phyloP scores from a whole-genome alignment of 2,113 vertebrate genomes.

The Nettapus auritus region DNA sequence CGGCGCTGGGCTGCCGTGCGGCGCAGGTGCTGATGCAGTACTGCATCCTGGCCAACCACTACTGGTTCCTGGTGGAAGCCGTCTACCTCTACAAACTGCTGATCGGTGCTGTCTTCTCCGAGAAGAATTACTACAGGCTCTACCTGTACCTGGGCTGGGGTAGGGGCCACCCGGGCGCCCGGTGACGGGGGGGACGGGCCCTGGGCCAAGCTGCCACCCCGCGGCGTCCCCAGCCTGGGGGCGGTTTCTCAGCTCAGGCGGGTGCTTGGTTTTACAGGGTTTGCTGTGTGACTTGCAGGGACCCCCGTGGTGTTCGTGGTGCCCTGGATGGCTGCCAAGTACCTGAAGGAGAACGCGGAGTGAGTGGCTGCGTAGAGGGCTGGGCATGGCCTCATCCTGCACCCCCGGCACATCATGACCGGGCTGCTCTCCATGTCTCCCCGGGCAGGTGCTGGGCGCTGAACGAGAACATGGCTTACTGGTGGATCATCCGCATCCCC shows the following conservation, averaged over 20 bases:
- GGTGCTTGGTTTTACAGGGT: slow-evolving; percentile 53
- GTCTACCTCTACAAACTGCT: slow-evolving; percentile 86
- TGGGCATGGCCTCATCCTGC: neutral
- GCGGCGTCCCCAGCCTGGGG: rapidly evolving
- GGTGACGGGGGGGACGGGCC: rapidly evolving
- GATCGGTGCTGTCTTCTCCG: slow-evolving; percentile 81
- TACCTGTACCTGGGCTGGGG: slow-evolving; percentile 88
- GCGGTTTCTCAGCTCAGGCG: neutral
- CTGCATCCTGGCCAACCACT: slow-evolving; percentile 87
- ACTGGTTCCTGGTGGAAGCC: slow-evolving; percentile 87
- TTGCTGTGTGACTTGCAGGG: slow-evolving; percentile 72
- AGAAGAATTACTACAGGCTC: slow-evolving; percentile 82
- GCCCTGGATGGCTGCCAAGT: slow-evolving; percentile 81
- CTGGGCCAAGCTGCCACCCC: no score
- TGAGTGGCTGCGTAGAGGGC: slow-evolving; percentile 52
- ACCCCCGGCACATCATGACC: rapidly evolving
- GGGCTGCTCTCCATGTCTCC: neutral
- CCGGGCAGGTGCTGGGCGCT: slow-evolving; percentile 82
- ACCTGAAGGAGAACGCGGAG: slow-evolving; percentile 84
- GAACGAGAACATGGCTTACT: slow-evolving; percentile 87
- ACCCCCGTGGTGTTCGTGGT: slow-evolving; percentile 82
- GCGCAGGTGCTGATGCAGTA: slow-evolving; percentile 87
- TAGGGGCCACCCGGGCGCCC: neutral
- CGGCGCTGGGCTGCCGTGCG: slow-evolving; percentile 80
- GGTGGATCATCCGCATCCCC: slow-evolving; percentile 88